These are phyloP conservation scores for Pangasius macronema DNA, from an alignment of 2,797 vertebrate species.

Conservation along the genomic window DNA sequence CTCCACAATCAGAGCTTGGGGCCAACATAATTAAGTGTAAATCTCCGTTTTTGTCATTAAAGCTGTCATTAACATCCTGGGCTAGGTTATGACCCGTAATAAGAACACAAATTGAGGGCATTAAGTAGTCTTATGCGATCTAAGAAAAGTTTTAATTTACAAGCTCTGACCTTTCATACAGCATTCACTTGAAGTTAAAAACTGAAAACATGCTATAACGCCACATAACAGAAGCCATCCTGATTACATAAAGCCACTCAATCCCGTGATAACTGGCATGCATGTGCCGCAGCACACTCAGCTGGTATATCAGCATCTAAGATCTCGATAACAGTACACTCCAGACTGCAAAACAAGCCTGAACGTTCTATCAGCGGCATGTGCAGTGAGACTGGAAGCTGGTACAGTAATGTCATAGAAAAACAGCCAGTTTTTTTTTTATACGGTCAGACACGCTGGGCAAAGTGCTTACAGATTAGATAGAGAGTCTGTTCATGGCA, in stretches of 20 bases:
- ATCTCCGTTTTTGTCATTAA: slow-evolving; percentile 1
- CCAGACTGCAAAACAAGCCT: slow-evolving; percentile 6
- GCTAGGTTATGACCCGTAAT: neutral
- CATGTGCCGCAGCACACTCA: slow-evolving; percentile 50
- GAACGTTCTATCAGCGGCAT: neutral
- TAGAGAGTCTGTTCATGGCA: slow-evolving; percentile 30
- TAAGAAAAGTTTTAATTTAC: neutral
- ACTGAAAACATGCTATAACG: neutral
- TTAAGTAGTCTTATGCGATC: neutral
- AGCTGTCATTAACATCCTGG: neutral
- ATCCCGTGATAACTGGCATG: slow-evolving; percentile 49
- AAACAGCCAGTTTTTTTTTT: slow-evolving; percentile 10
- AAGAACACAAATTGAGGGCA: neutral
- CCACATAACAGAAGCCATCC: neutral
- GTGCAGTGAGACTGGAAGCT: neutral
- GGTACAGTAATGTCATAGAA: slow-evolving; percentile 3
- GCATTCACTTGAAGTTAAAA: neutral
- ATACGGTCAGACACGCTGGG: slow-evolving; percentile 32
- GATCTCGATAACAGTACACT: slow-evolving; percentile 30
- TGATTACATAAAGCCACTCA: slow-evolving; percentile 32
- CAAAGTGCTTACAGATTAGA: slow-evolving; percentile 49
- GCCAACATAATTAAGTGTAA: neutral
- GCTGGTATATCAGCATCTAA: slow-evolving; percentile 9
- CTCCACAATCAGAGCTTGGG: neutral
- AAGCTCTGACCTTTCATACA: neutral